Evolutionary conservation across 2,888 invertebrate genomes (phyloP).

Genomic region (Chironomus riparius): DNA sequence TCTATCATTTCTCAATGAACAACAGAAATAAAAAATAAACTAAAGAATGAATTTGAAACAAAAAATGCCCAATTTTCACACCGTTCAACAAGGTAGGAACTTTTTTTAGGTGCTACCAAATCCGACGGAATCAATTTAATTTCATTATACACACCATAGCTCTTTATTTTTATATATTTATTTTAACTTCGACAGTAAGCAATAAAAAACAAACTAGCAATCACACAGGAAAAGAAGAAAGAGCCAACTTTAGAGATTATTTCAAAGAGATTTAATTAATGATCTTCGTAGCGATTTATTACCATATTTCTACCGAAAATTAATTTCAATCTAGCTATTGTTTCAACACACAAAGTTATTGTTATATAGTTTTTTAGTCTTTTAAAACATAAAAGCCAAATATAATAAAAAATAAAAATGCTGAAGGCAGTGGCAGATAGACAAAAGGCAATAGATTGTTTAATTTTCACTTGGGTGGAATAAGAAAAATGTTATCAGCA

Average conservation of each 20-base stretch:
- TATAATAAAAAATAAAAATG: neutral
- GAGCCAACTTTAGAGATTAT: neutral
- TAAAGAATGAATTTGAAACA: neutral
- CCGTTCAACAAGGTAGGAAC: neutral
- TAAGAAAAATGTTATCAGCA: slow-evolving; percentile 17
- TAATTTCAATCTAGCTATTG: slow-evolving; percentile 13
- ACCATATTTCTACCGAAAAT: slow-evolving; percentile 19
- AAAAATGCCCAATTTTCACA: slow-evolving; percentile 12
- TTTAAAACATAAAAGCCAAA: neutral
- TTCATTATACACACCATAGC: neutral
- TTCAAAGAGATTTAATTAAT: slow-evolving; percentile 24
- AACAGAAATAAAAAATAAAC: neutral
- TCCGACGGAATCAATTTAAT: slow-evolving; percentile 16
- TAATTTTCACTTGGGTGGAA: neutral
- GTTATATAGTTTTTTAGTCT: neutral
- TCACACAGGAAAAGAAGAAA: too few relatives aligned
- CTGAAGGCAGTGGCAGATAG: slow-evolving; percentile 10
- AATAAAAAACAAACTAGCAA: too few relatives aligned
- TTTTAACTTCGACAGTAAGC: too few relatives aligned
- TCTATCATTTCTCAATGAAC: neutral
- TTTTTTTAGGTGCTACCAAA: slow-evolving; percentile 1
- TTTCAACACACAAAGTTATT: neutral
- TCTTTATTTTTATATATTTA: too few relatives aligned
- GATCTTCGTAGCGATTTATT: slow-evolving; percentile 23
- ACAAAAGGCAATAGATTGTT: slow-evolving; percentile 6